Evolutionary conservation across 2,888 invertebrate species (phyloP).

Genomic region (Mesodorylaimus sp.): DNA sequence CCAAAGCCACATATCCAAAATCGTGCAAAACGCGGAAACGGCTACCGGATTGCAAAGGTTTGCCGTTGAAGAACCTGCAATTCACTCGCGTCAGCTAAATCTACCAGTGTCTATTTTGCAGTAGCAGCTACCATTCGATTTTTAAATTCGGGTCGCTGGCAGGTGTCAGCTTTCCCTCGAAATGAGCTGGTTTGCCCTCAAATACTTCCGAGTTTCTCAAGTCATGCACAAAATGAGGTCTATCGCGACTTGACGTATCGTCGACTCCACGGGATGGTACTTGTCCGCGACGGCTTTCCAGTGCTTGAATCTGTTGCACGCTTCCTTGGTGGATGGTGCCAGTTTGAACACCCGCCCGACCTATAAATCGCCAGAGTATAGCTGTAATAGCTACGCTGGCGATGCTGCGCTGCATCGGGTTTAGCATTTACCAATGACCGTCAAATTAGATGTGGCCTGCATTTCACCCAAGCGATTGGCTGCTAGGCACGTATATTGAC

Average conservation of each 20-base stretch:
- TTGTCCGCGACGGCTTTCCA: conserved; percentile 43
- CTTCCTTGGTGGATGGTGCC: conserved; percentile 66
- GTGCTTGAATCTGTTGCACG: conserved; percentile 65
- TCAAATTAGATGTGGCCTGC: conserved; percentile 56
- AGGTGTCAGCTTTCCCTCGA: conserved; percentile 78
- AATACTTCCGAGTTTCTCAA: conserved; percentile 74
- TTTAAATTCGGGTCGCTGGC: conserved; percentile 79
- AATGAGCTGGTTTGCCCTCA: conserved; percentile 82
- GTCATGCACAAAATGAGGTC: conserved; percentile 73
- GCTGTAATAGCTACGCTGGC: neutral
- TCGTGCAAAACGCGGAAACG: conserved; percentile 91
- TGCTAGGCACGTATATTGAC: conserved; percentile 67
- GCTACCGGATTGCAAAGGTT: conserved; percentile 61
- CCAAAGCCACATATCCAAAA: conserved; percentile 78
- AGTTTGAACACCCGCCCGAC: neutral
- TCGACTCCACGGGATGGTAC: conserved; percentile 5
- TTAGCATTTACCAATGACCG: conserved; percentile 52
- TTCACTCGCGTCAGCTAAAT: no score
- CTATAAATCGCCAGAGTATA: neutral
- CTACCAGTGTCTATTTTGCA: no score
- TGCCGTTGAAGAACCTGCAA: conserved; percentile 78
- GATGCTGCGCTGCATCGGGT: neutral
- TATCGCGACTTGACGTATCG: conserved; percentile 13
- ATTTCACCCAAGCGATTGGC: conserved; percentile 66
- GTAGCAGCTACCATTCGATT: conserved; percentile 91